Evolutionary conservation across 2,888 invertebrate genomes (phyloP), one percentile per base, ranked within the genome.

Genomic region (Altica lythri): DNA sequence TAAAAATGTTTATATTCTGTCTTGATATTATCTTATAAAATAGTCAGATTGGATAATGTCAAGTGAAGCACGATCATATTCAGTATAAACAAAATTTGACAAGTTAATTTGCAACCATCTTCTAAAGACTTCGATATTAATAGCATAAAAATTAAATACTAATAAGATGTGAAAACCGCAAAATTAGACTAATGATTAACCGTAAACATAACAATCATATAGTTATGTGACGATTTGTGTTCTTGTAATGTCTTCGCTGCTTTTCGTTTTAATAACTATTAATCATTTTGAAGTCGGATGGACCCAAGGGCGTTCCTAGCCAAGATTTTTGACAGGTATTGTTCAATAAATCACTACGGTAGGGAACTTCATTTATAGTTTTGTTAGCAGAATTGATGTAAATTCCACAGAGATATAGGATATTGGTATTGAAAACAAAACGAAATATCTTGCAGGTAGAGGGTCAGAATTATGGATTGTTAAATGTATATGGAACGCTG

Each of bases 281-380:
- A 49, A 49, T 49, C 49, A 49, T 49, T 49, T 40, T 8, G 25
- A 40, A 40, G 40, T 49, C 30, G 49, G 49, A 49, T 49, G 40
- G 49, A 49, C 40, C 49, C 49, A 49, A 49, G 49, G 49, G 49
- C 49, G 49, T 49, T 49, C 40, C 49, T 40, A 40, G 49, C 22
- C 49, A 18, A 49, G 49, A 49, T 49, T 49, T 49, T 49, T 49
- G 49, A 49, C 49, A 49, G 49, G 40, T 49, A 49, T 49, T 49
- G 49, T 49, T 49, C 49, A 49, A 49, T 49, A 49, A 49, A 49
- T 49, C 49, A 49, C 19, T 42, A 22, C 49, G 42, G 13, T 18
- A 35, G 49, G 40, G 49, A 49, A 49, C 40, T 40, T 40, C 32
- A 49, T 49, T 49, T 49, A 48, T 49, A 49, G 49, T 40, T 49